Percentiles rank a stretch among this genome's conserved stretches.
These are phyloP conservation scores for Hydrotaea diabolus DNA, from an alignment of 2,888 invertebrate genomes.

Conservation along the genomic window DNA sequence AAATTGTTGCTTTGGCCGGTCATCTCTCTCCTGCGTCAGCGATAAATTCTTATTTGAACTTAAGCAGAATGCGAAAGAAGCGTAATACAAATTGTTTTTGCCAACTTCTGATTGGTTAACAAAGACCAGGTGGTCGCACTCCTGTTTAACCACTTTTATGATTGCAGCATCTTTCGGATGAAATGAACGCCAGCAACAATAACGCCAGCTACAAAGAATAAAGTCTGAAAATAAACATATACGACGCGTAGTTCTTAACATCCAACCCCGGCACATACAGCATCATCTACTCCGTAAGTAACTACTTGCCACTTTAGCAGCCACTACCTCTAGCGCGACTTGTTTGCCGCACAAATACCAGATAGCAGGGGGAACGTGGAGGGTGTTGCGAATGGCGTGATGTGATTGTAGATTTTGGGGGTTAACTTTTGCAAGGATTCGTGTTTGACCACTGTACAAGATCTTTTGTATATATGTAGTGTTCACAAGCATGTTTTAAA, in stretches of 20 bases:
- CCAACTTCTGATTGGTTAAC: slow-evolving; percentile 66
- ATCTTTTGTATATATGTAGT: too few species aligned
- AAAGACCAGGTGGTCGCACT: slow-evolving; percentile 67
- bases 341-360: neutral
- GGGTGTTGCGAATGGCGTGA: neutral
- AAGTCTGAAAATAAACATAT: slow-evolving; percentile 31
- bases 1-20: slow-evolving; percentile 8
- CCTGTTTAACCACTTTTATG: slow-evolving; percentile 68
- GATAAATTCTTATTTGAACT: slow-evolving; percentile 41
- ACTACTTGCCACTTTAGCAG: slow-evolving; percentile 34
- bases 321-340: neutral
- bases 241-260: slow-evolving; percentile 31
- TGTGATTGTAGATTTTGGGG: too few species aligned
- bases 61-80: slow-evolving; percentile 31
- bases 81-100: slow-evolving; percentile 65
- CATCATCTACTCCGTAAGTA: slow-evolving; percentile 35
- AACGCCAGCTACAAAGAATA: slow-evolving; percentile 14
- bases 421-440: too few species aligned
- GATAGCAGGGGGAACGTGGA: neutral
- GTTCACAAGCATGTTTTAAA: too few species aligned
- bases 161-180: slow-evolving; percentile 58
- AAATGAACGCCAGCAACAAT: slow-evolving; percentile 40
- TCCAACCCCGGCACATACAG: slow-evolving; percentile 39
- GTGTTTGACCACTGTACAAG: too few species aligned
- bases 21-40: slow-evolving; percentile 27